Evolutionary conservation across 2,888 invertebrate species (phyloP).

Genomic region (Vannuccia rotundouncinata): DNA sequence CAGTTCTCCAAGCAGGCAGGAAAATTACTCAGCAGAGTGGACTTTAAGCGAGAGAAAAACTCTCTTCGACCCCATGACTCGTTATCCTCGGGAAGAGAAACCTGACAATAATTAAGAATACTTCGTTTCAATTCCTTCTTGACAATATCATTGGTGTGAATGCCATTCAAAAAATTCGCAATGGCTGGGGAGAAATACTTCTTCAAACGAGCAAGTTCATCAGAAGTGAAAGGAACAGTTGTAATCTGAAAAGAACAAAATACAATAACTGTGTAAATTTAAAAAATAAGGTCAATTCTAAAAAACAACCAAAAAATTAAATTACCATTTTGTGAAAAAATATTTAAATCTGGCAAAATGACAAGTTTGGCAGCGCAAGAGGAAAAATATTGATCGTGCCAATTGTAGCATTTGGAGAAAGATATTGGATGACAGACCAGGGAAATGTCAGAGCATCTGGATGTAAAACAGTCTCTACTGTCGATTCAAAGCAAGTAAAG

Average conservation of each 20-base stretch:
- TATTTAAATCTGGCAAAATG: not conserved
- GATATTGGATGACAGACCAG: not conserved
- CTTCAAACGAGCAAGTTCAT: not conserved
- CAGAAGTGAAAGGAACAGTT: not conserved
- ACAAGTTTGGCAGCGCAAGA: too few species aligned
- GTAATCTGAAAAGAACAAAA: not conserved
- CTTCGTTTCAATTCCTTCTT: not conserved
- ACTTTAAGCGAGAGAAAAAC: not conserved
- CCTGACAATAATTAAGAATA: not conserved
- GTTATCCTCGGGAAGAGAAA: not conserved
- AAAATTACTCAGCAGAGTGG: not conserved
- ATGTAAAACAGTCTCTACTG: not conserved
- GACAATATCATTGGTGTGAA: not conserved
- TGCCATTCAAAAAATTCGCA: not conserved
- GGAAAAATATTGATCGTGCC: too few species aligned
- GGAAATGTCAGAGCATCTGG: not conserved
- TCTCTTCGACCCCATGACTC: not conserved
- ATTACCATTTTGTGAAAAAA: not conserved
- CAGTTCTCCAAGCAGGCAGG: not conserved
- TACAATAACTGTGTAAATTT: not conserved
- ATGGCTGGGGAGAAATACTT: not conserved
- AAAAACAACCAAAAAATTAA: not conserved
- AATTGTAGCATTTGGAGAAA: too few species aligned
- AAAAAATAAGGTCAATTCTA: not conserved
- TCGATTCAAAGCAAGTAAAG: not conserved